These are phyloP conservation scores for Clarias fuscus DNA, from an alignment of 2,797 vertebrate genomes.

Conservation along the genomic window DNA sequence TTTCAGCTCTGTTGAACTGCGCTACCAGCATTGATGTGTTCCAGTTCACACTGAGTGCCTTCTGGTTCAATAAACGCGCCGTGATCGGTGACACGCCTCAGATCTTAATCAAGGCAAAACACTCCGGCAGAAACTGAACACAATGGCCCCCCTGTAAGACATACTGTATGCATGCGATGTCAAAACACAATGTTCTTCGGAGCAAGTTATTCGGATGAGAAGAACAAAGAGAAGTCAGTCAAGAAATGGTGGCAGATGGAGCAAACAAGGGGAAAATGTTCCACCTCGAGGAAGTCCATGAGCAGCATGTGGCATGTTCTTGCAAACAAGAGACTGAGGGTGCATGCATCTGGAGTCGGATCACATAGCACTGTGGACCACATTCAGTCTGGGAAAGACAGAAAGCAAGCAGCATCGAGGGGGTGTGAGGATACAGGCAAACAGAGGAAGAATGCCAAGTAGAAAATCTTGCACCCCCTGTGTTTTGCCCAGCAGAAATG, in stretches of 20 bases:
- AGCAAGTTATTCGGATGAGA: background rate
- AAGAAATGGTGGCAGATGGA: conserved; percentile 22
- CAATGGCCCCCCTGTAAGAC: conserved; percentile 1
- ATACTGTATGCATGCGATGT: background rate
- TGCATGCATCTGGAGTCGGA: conserved; percentile 31
- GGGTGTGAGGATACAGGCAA: conserved; percentile 36
- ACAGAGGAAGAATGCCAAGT: conserved; percentile 29
- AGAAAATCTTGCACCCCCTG: conserved; percentile 39
- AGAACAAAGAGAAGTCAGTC: background rate
- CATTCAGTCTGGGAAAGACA: conserved; percentile 20
- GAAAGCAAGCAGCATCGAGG: conserved; percentile 22
- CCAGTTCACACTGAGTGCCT: conserved; percentile 36
- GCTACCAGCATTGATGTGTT: conserved; percentile 20
- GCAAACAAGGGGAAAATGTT: conserved; percentile 4
- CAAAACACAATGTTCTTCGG: background rate
- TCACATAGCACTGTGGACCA: conserved; percentile 32
- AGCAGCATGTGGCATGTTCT: conserved; percentile 9
- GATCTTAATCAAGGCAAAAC: conserved; percentile 40
- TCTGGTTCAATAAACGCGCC: conserved; percentile 34
- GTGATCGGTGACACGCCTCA: conserved; percentile 23
- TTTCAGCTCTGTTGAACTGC: conserved; percentile 10
- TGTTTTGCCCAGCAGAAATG: conserved; percentile 48
- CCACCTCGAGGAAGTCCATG: conserved; percentile 4
- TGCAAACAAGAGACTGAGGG: conserved; percentile 3
- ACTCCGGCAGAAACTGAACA: background rate